A percentile compares a stretch with the other conserved stretches of the same genome.
Evolutionary conservation across 1,140 invertebrate species (phyloP).

Genomic region (Campoletis sonorensis): DNA sequence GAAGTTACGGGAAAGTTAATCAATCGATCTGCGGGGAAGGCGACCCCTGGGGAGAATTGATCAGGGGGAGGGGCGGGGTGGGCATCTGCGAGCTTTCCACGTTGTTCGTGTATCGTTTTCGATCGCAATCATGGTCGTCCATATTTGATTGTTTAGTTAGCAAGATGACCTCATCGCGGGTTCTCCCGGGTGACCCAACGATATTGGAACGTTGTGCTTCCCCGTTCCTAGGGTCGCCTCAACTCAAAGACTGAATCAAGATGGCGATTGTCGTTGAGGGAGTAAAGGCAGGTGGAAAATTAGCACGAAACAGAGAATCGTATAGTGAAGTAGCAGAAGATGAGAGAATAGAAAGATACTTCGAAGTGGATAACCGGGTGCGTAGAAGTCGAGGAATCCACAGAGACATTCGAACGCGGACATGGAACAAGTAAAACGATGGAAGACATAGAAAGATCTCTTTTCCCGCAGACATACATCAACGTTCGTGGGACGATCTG

Average conservation of each 20-base stretch:
- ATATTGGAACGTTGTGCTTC: slow-evolving; percentile 18
- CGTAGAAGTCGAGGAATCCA: neutral
- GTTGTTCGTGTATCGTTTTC: slow-evolving; percentile 10
- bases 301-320: neutral
- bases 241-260: slow-evolving; percentile 15
- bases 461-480: neutral
- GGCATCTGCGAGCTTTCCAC: slow-evolving; percentile 49
- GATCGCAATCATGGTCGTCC: slow-evolving; percentile 62
- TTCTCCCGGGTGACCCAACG: slow-evolving; percentile 58
- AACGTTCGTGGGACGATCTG: slow-evolving; percentile 21
- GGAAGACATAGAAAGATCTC: neutral
- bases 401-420: neutral
- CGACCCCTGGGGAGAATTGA: slow-evolving; percentile 64
- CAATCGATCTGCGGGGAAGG: slow-evolving; percentile 64
- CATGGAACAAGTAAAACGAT: neutral
- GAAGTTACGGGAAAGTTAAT: slow-evolving; percentile 73
- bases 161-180: slow-evolving; percentile 73
- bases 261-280: slow-evolving; percentile 52
- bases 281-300: slow-evolving; percentile 43
- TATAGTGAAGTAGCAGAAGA: neutral
- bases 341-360: neutral
- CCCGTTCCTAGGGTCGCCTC: neutral
- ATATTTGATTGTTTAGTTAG: slow-evolving; percentile 78
- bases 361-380: neutral
- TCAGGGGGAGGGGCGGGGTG: slow-evolving; percentile 52